Base-by-base conservation (phyloP, 2,797 vertebrate species). In the Malurus leucopterus region DNA sequence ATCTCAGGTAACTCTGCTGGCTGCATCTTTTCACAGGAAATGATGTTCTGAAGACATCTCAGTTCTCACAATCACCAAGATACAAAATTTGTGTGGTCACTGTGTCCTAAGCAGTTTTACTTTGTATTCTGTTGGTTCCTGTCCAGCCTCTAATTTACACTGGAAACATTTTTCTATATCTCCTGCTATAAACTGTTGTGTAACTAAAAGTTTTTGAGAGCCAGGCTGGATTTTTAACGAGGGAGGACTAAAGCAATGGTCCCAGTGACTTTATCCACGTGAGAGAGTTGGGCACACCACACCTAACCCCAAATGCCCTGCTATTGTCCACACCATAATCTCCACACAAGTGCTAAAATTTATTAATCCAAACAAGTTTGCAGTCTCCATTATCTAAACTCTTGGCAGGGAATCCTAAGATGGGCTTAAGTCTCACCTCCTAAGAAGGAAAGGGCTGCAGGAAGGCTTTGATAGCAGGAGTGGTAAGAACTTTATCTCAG, bases 401-500 rank as follows among this genome's bases (percentile, higher is more conserved):
- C 92, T 58, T 93, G 43, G 55, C 69, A 89, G 69, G 65, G 72
- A 89, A 65, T 87, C 72, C 65, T 32, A 77, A 83, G 72, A 79
- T 44, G 72, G 67, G 54, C 50, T 92, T 71, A 86, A 80, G 26
- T 76, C 74, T 92, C 79, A 68, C 75, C 82, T 93, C 40, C 62
- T 58, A 27, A 89, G 72, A 71, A 91, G 71, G 34, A 64, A 80
- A 92, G 58, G 71, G 50, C 69, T 77, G 58, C 69, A 90, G 69
- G 62, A 74, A 84, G 69, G 43, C 69, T 86, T 86, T 6, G 9
- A 82, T n/a, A 79, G 78, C 65, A 91, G 79, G 41, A 61, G 49
- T 55, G 36, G 62, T 81, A 86, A 92, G 85, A 75, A 80, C 32
- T 91, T 89, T 90, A 87, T 90, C 84, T 83, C 65, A 57, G 46